phyloP scores from a whole-genome alignment of 2,113 vertebrate genomes.

The Mandrillus leucophaeus region DNA sequence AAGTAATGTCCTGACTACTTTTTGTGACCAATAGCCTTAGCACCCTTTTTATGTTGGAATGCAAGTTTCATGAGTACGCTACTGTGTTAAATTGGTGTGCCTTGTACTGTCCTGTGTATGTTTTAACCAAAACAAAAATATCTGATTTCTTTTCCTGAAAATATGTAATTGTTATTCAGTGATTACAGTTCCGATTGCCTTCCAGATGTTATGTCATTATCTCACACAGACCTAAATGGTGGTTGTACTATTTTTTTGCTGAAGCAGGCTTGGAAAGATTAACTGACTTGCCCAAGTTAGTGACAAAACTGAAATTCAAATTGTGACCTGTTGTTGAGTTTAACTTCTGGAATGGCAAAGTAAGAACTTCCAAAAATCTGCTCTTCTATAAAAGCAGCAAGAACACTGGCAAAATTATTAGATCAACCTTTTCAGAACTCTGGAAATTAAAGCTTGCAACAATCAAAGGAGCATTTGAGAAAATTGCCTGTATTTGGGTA shows the following conservation, averaged over 20 bases:
- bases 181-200: neutral
- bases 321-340: neutral
- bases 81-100: neutral
- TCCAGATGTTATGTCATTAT: neutral
- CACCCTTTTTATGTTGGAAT: conserved; percentile 10
- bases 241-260: conserved; percentile 15
- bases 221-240: neutral
- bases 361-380: neutral
- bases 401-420: neutral
- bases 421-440: neutral
- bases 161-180: neutral
- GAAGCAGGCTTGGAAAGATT: neutral
- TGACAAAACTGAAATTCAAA: neutral
- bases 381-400: neutral
- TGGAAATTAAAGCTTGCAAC: neutral
- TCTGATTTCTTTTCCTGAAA: neutral
- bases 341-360: neutral
- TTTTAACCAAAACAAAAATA: conserved; percentile 26
- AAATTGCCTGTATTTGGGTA: neutral
- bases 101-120: neutral
- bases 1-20: neutral
- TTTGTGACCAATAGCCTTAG: neutral
- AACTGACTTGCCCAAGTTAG: neutral
- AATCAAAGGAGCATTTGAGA: neutral
- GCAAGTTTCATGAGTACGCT: neutral